Conservation (phyloP, 2,113 vertebrate genomes). For the Labrus mixtus region DNA sequence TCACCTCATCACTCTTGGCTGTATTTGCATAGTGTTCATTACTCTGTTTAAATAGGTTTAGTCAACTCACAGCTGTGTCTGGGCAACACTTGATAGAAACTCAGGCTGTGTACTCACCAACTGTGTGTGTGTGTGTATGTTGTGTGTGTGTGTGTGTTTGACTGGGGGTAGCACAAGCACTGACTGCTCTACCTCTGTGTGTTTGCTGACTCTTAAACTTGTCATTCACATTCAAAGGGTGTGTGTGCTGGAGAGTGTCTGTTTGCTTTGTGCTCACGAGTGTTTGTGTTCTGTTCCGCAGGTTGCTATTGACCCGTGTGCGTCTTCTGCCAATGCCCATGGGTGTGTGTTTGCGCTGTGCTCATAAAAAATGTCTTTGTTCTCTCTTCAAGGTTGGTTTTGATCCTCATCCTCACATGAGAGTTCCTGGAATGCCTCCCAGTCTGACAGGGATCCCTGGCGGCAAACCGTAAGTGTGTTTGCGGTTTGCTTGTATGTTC, state of each 20-base stretch:
- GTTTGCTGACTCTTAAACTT: conserved; percentile 66
- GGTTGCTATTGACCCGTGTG: conserved; percentile 59
- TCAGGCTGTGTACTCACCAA: conserved; percentile 58
- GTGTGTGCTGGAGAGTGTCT: conserved; percentile 46
- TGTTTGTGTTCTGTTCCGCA: conserved; percentile 58
- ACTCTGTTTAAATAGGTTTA: conserved; percentile 77
- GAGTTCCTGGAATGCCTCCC: conserved; percentile 91
- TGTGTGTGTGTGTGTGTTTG: conserved; percentile 22
- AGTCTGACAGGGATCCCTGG: conserved; percentile 94
- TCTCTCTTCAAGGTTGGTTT: conserved; percentile 89
- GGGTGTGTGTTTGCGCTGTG: conserved; percentile 47
- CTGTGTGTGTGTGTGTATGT: conserved; percentile 21
- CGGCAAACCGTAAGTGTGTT: conserved; percentile 92
- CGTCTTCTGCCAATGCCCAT: conserved; percentile 29
- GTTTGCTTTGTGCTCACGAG: conserved; percentile 62
- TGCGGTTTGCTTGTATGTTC: conserved; percentile 13
- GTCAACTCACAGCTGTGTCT: conserved; percentile 61
- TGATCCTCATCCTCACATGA: conserved; percentile 94
- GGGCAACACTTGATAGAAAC: conserved; percentile 66
- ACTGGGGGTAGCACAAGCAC: conserved; percentile 9
- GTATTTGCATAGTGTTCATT: conserved; percentile 75
- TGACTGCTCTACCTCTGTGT: conserved; percentile 48
- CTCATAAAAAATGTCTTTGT: conserved; percentile 45
- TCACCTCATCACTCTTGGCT: conserved; percentile 61
- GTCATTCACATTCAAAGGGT: conserved; percentile 51